Conservation (phyloP, 2,797 vertebrate genomes). For the Capromys pilorides region DNA sequence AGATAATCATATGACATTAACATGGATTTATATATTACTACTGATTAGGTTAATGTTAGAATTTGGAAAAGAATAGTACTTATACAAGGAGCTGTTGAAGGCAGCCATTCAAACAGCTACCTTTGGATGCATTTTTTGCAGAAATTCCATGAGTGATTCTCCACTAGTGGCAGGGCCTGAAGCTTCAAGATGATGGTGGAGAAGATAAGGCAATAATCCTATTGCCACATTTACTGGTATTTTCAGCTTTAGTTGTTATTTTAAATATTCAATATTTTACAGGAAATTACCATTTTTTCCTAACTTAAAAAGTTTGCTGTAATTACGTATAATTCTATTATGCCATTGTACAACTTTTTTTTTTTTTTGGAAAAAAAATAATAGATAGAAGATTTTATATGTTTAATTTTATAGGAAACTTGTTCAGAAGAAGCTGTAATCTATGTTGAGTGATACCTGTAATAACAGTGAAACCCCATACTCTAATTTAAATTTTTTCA, state of each 20-base stretch:
- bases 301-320: slow-evolving; percentile 72
- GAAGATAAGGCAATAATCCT: slow-evolving; percentile 77
- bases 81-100: slow-evolving; percentile 72
- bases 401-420: slow-evolving; percentile 73
- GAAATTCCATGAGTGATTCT: slow-evolving; percentile 80
- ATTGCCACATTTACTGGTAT: slow-evolving; percentile 78
- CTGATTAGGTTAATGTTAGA: slow-evolving; percentile 45
- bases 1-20: slow-evolving; percentile 10
- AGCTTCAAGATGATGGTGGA: slow-evolving; percentile 80
- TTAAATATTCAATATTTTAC: slow-evolving; percentile 68
- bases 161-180: slow-evolving; percentile 80
- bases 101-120: slow-evolving; percentile 78
- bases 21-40: slow-evolving; percentile 47
- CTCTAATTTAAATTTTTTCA: slow-evolving; percentile 72
- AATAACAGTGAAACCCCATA: slow-evolving; percentile 72
- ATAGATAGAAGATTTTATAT: slow-evolving; percentile 67
- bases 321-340: slow-evolving; percentile 71
- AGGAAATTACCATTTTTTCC: slow-evolving; percentile 69
- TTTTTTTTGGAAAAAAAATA: slow-evolving; percentile 53
- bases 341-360: slow-evolving; percentile 53
- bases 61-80: slow-evolving; percentile 54
- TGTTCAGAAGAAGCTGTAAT: slow-evolving; percentile 72
- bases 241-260: slow-evolving; percentile 78
- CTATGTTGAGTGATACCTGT: slow-evolving; percentile 82
- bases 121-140: slow-evolving; percentile 80